phyloP scores from a whole-genome alignment of 1,140 invertebrate species.

The Bombus ignitus region DNA sequence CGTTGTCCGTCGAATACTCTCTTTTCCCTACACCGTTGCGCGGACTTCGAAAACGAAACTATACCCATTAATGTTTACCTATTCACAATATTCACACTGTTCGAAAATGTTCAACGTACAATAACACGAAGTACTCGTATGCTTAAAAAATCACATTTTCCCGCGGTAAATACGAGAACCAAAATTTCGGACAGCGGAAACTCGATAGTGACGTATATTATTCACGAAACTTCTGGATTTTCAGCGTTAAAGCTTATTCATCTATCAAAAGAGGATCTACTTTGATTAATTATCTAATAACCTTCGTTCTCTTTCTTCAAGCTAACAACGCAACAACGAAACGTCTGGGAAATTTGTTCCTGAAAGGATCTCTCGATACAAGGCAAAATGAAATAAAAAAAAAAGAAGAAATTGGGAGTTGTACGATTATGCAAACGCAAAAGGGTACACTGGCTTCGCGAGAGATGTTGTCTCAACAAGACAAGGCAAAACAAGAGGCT shows the following conservation, averaged over 20 bases:
- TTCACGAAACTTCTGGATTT: neutral
- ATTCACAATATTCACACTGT: neutral
- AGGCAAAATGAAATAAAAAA: neutral
- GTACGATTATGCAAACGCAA: neutral
- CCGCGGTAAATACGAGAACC: neutral
- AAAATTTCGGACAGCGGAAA: neutral
- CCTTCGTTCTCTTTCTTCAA: neutral
- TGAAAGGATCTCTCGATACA: too few relatives aligned
- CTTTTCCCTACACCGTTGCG: too few relatives aligned
- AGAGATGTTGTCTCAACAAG: neutral
- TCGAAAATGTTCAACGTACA: neutral
- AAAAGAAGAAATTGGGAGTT: too few relatives aligned
- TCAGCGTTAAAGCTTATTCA: neutral
- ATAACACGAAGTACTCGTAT: neutral
- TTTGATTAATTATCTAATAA: neutral
- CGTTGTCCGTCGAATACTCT: neutral
- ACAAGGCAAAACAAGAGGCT: constrained; percentile 19
- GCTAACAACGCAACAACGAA: neutral
- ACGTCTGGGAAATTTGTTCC: neutral
- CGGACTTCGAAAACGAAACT: too few relatives aligned
- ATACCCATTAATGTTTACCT: too few relatives aligned
- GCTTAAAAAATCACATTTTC: neutral
- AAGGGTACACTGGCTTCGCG: neutral
- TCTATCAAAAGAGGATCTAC: neutral
- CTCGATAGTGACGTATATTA: neutral